phyloP scores from a whole-genome alignment of 1,140 invertebrate species.

The Bombus superbus region DNA sequence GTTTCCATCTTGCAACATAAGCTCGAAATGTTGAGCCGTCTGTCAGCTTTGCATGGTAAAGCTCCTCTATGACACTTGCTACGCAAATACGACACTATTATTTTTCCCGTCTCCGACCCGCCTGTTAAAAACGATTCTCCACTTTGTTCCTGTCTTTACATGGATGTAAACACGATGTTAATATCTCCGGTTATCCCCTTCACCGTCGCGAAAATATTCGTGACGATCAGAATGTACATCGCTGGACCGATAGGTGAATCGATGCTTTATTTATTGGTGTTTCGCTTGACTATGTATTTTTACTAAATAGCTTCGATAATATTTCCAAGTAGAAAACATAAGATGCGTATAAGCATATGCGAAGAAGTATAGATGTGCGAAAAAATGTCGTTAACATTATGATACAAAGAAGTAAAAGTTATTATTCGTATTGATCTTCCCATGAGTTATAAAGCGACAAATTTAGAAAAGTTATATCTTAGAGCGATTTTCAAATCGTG shows the following conservation, averaged over 20 bases:
- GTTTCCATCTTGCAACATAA: conserved; percentile 69
- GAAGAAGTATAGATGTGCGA: too few species aligned
- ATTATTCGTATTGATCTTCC: too few species aligned
- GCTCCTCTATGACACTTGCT: conserved; percentile 77
- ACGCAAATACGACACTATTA: conserved; percentile 77
- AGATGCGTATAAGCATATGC: too few species aligned
- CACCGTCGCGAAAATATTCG: background rate
- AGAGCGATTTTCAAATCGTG: background rate
- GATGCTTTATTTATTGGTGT: background rate
- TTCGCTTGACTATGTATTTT: background rate
- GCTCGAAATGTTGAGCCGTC: conserved; percentile 74
- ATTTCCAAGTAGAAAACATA: background rate
- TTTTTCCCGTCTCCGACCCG: conserved; percentile 63
- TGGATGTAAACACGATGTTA: conserved; percentile 31
- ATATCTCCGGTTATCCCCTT: background rate
- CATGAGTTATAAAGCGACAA: background rate
- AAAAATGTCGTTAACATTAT: background rate
- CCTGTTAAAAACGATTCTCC: conserved; percentile 64
- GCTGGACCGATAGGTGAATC: background rate
- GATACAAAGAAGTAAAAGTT: too few species aligned
- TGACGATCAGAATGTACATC: background rate
- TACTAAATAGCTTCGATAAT: background rate
- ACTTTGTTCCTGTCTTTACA: conserved; percentile 20
- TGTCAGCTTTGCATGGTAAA: conserved; percentile 76
- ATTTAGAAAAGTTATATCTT: background rate